Conservation (phyloP, 92 coral and sea anemone species). For the Hydrozoanthus gracilis region DNA sequence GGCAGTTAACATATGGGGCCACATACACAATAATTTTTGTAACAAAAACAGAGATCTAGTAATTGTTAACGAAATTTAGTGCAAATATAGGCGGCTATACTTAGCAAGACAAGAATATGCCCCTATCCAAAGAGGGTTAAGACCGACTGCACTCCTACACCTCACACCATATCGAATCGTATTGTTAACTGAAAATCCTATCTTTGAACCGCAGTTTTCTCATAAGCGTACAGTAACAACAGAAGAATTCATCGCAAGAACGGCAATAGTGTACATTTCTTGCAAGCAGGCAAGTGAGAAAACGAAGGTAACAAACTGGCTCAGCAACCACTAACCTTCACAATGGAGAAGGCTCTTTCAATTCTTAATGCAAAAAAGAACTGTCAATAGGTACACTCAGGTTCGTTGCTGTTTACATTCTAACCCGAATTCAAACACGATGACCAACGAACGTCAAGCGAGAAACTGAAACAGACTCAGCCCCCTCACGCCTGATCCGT, state of each 20-base stretch:
- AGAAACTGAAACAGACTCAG: background rate
- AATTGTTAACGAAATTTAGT: no score
- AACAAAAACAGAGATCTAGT: no score
- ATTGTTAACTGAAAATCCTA: background rate
- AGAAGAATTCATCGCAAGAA: constrained; percentile 43
- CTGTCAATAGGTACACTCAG: constrained; percentile 24
- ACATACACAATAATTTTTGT: no score
- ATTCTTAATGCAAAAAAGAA: constrained; percentile 7
- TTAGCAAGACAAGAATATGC: no score
- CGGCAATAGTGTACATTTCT: background rate
- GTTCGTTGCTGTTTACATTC: constrained; percentile 33
- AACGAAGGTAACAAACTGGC: background rate
- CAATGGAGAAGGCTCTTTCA: background rate
- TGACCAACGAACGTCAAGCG: background rate
- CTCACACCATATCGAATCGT: no score
- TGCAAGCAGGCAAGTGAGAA: background rate
- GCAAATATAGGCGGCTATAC: no score
- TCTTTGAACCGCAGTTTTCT: background rate
- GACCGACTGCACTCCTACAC: no score
- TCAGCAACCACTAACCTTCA: constrained; percentile 9
- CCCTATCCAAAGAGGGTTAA: no score
- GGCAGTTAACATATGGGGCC: no score
- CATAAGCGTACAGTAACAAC: constrained; percentile 39
- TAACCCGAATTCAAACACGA: constrained; percentile 1
- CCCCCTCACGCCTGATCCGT: background rate